These are phyloP conservation scores for Trogon melanurus DNA, from an alignment of 2,113 vertebrate genomes.

Conservation along the genomic window DNA sequence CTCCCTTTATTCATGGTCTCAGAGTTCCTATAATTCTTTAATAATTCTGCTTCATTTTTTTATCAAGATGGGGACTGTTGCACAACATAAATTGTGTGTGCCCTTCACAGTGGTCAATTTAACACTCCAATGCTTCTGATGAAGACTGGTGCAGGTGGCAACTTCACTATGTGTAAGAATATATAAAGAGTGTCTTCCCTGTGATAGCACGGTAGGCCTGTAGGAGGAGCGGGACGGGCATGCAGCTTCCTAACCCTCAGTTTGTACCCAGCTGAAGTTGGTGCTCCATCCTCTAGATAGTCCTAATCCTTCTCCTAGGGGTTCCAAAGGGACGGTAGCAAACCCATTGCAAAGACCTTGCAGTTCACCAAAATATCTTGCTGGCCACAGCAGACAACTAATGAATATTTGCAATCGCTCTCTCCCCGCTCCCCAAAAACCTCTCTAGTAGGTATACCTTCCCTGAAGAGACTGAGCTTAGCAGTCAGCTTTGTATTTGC, in stretches of 20 bases:
- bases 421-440: accelerated
- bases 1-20: background rate
- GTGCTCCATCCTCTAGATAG: background rate
- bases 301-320: background rate
- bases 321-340: background rate
- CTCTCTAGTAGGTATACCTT: background rate
- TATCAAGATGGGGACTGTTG: background rate
- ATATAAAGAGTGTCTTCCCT: background rate
- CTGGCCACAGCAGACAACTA: background rate
- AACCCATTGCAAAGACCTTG: background rate
- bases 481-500: background rate
- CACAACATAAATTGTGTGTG: background rate
- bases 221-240: background rate
- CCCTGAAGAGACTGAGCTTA: background rate
- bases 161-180: background rate
- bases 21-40: background rate
- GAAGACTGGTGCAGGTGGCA: background rate
- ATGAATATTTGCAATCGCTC: background rate
- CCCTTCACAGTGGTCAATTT: background rate
- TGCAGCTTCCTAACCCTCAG: background rate
- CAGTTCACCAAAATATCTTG: background rate
- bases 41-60: background rate
- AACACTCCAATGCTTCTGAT: background rate
- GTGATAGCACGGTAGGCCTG: background rate
- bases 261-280: background rate